Conservation (phyloP, 2,888 invertebrate species). For the Pseudococcus longispinus region DNA sequence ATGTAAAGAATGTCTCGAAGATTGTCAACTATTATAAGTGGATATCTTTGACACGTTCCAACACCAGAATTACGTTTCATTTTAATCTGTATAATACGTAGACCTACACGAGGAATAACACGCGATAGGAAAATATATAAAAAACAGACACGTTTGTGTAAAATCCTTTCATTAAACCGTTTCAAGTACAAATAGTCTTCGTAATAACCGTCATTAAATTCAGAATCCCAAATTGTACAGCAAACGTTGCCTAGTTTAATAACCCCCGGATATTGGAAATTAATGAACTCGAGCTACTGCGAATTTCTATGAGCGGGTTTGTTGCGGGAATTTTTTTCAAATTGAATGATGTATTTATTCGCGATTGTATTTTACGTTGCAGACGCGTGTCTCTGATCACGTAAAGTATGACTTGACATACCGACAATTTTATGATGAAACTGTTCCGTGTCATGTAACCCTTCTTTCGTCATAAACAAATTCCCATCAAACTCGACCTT, state of each 20-base stretch:
- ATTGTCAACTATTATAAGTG: slow-evolving; percentile 2
- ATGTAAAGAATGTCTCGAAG: not conserved
- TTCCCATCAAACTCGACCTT: too few relatives aligned
- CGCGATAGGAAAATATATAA: not conserved
- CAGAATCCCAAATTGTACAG: not conserved
- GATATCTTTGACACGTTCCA: not conserved
- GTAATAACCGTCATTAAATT: not conserved
- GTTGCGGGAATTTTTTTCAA: not conserved
- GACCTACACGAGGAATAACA: not conserved
- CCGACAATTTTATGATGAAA: too few relatives aligned
- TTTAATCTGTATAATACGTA: not conserved
- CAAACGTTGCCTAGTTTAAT: not conserved
- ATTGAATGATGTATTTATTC: not conserved
- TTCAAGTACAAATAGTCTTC: not conserved
- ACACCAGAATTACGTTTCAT: not conserved
- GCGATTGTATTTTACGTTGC: not conserved
- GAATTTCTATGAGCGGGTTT: not conserved
- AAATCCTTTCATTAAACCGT: not conserved
- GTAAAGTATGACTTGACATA: not conserved
- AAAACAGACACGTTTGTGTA: not conserved
- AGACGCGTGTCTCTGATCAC: slow-evolving; percentile 3
- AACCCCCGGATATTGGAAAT: slow-evolving; percentile 30
- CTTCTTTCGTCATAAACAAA: too few relatives aligned
- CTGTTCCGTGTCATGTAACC: not conserved
- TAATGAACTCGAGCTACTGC: slow-evolving; percentile 12